These are phyloP conservation scores for Motacilla tschutschensis DNA, from an alignment of 2,113 vertebrate genomes.

Conservation along the genomic window DNA sequence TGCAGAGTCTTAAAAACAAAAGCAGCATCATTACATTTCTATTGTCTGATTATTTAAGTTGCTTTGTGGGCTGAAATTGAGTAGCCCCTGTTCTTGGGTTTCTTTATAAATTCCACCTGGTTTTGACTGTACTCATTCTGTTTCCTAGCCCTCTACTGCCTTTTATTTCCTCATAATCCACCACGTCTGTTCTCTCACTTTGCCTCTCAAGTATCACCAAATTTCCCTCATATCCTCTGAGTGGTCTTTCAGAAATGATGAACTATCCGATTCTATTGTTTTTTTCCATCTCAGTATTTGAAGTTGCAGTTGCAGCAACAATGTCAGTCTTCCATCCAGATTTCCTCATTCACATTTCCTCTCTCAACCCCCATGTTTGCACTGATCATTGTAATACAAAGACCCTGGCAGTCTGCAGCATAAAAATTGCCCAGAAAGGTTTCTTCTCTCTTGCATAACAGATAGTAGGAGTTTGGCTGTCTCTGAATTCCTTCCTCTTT, in stretches of 20 bases:
- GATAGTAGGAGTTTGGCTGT: not conserved
- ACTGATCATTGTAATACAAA: not conserved
- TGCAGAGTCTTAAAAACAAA: conserved; percentile 3
- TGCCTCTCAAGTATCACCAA: conserved; percentile 16
- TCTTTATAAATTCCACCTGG: conserved; percentile 19
- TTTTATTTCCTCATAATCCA: conserved; percentile 24
- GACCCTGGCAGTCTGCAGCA: not conserved
- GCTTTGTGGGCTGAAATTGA: not conserved
- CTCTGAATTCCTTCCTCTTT: not conserved
- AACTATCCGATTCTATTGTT: not conserved
- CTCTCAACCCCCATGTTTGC: not conserved
- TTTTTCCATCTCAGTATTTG: conserved; percentile 1
- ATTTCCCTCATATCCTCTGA: not conserved
- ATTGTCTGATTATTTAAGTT: not conserved
- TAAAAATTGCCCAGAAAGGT: not conserved
- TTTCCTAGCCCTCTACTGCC: not conserved
- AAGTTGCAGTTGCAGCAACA: not conserved
- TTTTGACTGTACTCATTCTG: not conserved
- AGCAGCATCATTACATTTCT: not conserved
- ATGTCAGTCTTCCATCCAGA: not conserved
- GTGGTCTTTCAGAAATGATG: conserved; percentile 1
- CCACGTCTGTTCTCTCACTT: conserved; percentile 33
- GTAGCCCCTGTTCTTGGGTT: not conserved
- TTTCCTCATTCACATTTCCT: not conserved
- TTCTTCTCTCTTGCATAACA: not conserved